Conservation (phyloP, 2,888 invertebrate species). For the Archips crataeganus region DNA sequence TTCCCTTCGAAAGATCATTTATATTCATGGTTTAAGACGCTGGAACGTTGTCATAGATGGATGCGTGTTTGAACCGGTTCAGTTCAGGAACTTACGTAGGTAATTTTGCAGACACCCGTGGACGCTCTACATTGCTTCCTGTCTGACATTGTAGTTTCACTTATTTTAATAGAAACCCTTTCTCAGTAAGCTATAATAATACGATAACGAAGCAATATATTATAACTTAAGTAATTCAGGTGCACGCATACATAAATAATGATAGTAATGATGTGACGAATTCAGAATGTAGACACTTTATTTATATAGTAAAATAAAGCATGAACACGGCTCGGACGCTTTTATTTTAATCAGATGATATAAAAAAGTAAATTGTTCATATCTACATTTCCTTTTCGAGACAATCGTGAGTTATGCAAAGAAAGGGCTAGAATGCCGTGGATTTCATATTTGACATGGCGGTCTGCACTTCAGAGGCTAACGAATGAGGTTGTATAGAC, state of each 20-base stretch:
- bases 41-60: conserved; percentile 22
- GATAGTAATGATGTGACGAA: background rate
- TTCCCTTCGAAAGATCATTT: conserved; percentile 3
- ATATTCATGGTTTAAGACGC: conserved; percentile 1
- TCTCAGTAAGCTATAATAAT: conserved; percentile 11
- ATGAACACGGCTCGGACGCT: background rate
- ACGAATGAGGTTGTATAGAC: conserved; percentile 57
- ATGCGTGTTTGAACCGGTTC: conserved; percentile 66
- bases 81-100: conserved; percentile 64
- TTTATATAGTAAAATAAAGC: conserved; percentile 1
- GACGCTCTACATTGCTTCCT: conserved; percentile 63
- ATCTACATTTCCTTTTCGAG: conserved; percentile 2
- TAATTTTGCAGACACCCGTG: conserved; percentile 62
- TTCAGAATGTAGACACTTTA: conserved; percentile 5
- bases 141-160: conserved; percentile 60
- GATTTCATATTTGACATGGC: conserved; percentile 39
- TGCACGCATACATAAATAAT: conserved; percentile 5
- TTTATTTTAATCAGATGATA: background rate
- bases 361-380: background rate
- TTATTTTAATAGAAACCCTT: conserved; percentile 41
- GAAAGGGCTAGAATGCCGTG: conserved; percentile 21
- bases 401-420: conserved; percentile 30
- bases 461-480: conserved; percentile 39
- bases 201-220: conserved; percentile 10
- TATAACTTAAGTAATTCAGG: conserved; percentile 4